Percentiles rank a stretch among this genome's conserved stretches.
Conservation (phyloP, 2,888 invertebrate species). For the Perdita meconis region DNA sequence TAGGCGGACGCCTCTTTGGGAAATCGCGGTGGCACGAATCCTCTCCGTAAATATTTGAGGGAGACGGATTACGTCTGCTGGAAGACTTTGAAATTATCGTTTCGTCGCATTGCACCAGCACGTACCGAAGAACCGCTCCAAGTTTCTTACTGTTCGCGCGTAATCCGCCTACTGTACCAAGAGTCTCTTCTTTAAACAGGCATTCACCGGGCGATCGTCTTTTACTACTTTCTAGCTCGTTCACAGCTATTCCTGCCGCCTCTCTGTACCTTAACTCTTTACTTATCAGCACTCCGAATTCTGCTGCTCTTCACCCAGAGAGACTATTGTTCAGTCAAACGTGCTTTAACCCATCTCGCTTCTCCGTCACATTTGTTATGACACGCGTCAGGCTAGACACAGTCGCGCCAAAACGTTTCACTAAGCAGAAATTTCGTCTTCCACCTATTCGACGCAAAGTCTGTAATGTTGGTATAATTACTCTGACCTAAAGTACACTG, state of each 20-base stretch:
- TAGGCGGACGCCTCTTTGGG: slow-evolving; percentile 1
- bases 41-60: slow-evolving; percentile 51
- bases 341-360: too few relatives aligned
- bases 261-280: background rate
- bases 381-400: too few relatives aligned
- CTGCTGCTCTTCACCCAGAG: too few relatives aligned
- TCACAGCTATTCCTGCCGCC: background rate
- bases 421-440: too few relatives aligned
- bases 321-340: too few relatives aligned
- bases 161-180: slow-evolving; percentile 11
- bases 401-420: too few relatives aligned
- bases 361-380: too few relatives aligned
- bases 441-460: too few relatives aligned
- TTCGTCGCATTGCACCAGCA: slow-evolving; percentile 59
- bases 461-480: too few relatives aligned
- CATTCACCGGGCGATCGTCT: background rate
- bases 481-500: too few relatives aligned
- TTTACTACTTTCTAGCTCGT: background rate
- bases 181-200: background rate
- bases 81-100: slow-evolving; percentile 41
- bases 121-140: slow-evolving; percentile 30
- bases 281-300: too few relatives aligned
- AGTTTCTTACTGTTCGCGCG: slow-evolving; percentile 23
- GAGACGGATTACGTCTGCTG: slow-evolving; percentile 34
- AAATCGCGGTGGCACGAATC: slow-evolving; percentile 33